Base-by-base conservation (phyloP, 2,113 vertebrate genomes). In the Dermatemys mawii region DNA sequence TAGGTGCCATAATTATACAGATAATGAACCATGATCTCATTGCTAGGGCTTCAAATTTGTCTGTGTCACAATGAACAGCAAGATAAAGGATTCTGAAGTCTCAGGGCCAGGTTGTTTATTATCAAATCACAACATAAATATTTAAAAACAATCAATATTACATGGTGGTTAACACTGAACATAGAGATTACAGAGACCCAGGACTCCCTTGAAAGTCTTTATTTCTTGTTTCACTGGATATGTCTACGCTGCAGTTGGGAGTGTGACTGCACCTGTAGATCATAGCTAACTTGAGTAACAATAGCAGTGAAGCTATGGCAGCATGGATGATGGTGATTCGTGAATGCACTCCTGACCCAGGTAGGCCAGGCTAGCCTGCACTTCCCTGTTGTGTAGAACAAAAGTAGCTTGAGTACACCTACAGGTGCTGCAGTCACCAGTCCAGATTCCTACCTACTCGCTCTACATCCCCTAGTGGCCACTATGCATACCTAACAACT, bases 11-110 rank as follows among this genome's bases (percentile, higher is more conserved):
- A n/a, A 79, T 38, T 21, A 24, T 12, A 75, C 5, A 46, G 60
- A 1, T 3, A 17, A 60, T 13, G 32, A 83, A 29, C 27, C 29
- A 27, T 7, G 6, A 22, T 44, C 60, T 75, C 48, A 9, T 27
- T 19, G 27, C 78, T 76, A 32, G 38, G 7, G 16, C 0, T 0
- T 1, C 14, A 2, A 0, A 75, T 67, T 26, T 54, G 53, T 2
- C 41, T 41, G 10, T 50, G 53, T n/a, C 50, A 17, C 12, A 13
- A 4, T 32, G 50, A 44, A 32, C 8, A 1, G 1, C 60, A 32
- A 29, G 73, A 16, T 10, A 51, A 49, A 19, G 10, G 53, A 17
- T 2, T 24, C 4, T 73, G 41, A 27, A 27, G 38, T 46, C 73
- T 76, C 73, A 76, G 11, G 12, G 11, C 41, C 26, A 76, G 8